Conservation (phyloP, 2,797 vertebrate genomes). For the Acropternis orthonyx region DNA sequence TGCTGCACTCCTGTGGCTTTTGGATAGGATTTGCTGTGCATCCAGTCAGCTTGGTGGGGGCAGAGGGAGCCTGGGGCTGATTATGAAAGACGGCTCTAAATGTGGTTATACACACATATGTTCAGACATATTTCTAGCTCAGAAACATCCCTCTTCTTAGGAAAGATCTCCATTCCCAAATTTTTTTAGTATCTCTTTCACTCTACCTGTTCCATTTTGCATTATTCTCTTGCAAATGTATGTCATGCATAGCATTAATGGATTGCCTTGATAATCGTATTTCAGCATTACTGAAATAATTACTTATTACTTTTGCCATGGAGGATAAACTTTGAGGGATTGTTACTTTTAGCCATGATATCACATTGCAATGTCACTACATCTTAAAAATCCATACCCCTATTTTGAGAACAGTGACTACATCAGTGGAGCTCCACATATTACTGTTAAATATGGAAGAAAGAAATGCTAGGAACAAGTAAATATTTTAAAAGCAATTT, state of each 20-base stretch:
- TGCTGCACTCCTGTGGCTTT: neutral
- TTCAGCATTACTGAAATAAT: neutral
- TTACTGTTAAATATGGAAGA: neutral
- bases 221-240: neutral
- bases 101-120: fast-evolving
- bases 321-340: no score
- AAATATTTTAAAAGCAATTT: neutral
- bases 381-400: neutral
- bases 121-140: neutral
- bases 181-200: neutral
- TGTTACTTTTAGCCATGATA: neutral
- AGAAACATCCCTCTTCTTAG: neutral
- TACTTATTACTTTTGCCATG: neutral
- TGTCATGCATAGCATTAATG: neutral
- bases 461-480: neutral
- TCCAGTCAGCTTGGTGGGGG: neutral
- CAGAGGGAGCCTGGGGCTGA: neutral
- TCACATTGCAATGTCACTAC: neutral
- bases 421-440: neutral
- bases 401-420: neutral
- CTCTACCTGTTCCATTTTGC: neutral
- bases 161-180: neutral
- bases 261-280: neutral
- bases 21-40: neutral
- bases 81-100: neutral